Conservation (phyloP, 2,797 vertebrate genomes). For the Pterois miles region DNA sequence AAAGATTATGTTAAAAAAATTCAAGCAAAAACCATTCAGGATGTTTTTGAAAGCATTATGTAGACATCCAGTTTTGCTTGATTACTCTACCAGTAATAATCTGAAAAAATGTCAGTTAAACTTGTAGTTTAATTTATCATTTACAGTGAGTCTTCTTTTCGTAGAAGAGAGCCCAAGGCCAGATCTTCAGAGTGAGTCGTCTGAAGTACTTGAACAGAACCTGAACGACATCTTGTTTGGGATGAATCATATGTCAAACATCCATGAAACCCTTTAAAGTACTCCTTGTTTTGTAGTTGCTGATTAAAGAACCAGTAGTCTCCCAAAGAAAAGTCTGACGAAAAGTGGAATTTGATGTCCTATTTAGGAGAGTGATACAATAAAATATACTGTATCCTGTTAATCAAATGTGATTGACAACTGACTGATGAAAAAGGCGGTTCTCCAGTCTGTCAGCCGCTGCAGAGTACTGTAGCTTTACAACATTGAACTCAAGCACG, state of each 20-base stretch:
- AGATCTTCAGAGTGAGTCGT: not conserved
- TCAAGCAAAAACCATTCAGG: not conserved
- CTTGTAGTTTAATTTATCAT: not conserved
- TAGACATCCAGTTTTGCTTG: not conserved
- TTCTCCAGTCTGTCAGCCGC: not conserved
- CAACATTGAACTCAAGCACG: too few species aligned
- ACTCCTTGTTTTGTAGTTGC: too few species aligned
- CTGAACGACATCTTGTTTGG: not conserved
- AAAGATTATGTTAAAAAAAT: constrained; percentile 31
- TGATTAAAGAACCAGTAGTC: not conserved
- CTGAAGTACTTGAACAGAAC: not conserved
- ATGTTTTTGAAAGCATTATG: constrained; percentile 4
- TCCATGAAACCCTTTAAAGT: too few species aligned
- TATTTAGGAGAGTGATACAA: not conserved
- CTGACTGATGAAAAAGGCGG: not conserved
- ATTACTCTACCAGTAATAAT: not conserved
- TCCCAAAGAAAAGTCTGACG: not conserved
- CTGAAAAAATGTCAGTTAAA: not conserved
- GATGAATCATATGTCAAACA: too few species aligned
- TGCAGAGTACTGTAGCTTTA: not conserved
- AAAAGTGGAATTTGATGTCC: not conserved
- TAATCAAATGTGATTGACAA: not conserved
- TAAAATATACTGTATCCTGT: not conserved
- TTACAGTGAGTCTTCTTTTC: not conserved
- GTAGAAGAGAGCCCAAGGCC: not conserved